Evolutionary conservation across 1,140 invertebrate genomes (phyloP).

Genomic region (Magallana ariakensis): DNA sequence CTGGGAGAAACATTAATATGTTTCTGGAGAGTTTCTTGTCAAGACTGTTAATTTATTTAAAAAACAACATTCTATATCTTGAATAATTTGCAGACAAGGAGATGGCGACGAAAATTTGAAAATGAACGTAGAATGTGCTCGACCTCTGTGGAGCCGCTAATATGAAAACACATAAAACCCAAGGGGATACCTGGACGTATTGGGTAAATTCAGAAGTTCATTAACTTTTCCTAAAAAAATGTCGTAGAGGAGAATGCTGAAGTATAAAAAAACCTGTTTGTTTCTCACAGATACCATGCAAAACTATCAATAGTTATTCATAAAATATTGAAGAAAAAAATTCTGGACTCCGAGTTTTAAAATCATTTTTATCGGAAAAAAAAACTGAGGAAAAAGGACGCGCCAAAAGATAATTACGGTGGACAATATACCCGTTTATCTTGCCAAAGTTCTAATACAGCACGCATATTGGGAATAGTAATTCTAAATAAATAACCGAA

Average conservation of each 20-base stretch:
- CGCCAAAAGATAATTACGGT: too few relatives aligned
- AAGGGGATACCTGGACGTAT: neutral
- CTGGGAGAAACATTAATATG: slow-evolving; percentile 28
- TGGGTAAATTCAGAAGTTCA: slow-evolving; percentile 11
- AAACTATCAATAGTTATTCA: too few relatives aligned
- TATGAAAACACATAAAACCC: slow-evolving; percentile 18
- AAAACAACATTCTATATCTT: slow-evolving; percentile 15
- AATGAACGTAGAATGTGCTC: slow-evolving; percentile 3
- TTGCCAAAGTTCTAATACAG: too few relatives aligned
- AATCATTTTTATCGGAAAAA: too few relatives aligned
- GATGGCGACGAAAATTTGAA: slow-evolving; percentile 35
- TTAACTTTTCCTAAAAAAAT: neutral
- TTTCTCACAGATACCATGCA: too few relatives aligned
- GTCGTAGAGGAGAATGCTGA: neutral
- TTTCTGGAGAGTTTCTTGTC: slow-evolving; percentile 16
- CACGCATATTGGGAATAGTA: too few relatives aligned
- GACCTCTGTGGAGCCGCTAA: neutral
- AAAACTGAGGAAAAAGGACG: too few relatives aligned
- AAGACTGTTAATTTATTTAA: slow-evolving; percentile 35
- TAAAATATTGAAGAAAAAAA: too few relatives aligned
- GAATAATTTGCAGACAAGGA: slow-evolving; percentile 31
- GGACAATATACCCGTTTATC: too few relatives aligned
- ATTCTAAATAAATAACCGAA: too few relatives aligned
- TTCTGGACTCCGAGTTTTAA: too few relatives aligned
- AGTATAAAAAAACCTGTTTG: too few relatives aligned